A percentile compares a stretch with the other conserved stretches of the same genome.
Evolutionary conservation across 2,888 invertebrate genomes (phyloP).

Genomic region (Acrobasis consociella): DNA sequence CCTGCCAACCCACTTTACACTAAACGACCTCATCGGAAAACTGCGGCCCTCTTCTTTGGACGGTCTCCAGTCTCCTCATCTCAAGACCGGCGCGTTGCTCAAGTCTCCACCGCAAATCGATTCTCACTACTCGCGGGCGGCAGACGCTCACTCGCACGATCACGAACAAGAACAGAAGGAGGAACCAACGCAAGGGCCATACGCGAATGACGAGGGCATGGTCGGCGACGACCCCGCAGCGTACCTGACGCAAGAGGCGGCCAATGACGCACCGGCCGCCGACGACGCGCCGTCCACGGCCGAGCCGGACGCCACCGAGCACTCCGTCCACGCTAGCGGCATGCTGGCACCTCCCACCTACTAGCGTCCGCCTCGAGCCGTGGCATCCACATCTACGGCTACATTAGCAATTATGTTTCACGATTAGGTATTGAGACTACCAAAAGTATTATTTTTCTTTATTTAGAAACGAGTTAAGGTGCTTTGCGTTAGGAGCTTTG

Average conservation of each 20-base stretch:
- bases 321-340: slow-evolving; percentile 80
- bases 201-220: slow-evolving; percentile 82
- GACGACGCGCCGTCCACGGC: slow-evolving; percentile 81
- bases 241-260: slow-evolving; percentile 66
- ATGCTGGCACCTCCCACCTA: slow-evolving; percentile 80
- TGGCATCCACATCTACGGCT: slow-evolving; percentile 34
- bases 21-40: slow-evolving; percentile 82
- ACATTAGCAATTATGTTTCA: slow-evolving; percentile 40
- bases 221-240: slow-evolving; percentile 82
- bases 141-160: slow-evolving; percentile 71
- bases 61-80: slow-evolving; percentile 75
- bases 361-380: slow-evolving; percentile 59
- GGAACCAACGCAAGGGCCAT: slow-evolving; percentile 84
- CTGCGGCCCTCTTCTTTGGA: slow-evolving; percentile 78
- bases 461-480: slow-evolving; percentile 52
- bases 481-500: slow-evolving; percentile 54
- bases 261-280: slow-evolving; percentile 63
- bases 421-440: slow-evolving; percentile 68
- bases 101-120: slow-evolving; percentile 83
- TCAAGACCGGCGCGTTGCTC: slow-evolving; percentile 71
- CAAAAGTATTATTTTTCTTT: slow-evolving; percentile 75
- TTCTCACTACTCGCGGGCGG: slow-evolving; percentile 82
- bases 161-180: slow-evolving; percentile 68
- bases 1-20: slow-evolving; percentile 78
- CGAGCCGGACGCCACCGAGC: slow-evolving; percentile 83